Evolutionary conservation across 2,797 vertebrate genomes (phyloP).

Genomic region (Allobates femoralis): DNA sequence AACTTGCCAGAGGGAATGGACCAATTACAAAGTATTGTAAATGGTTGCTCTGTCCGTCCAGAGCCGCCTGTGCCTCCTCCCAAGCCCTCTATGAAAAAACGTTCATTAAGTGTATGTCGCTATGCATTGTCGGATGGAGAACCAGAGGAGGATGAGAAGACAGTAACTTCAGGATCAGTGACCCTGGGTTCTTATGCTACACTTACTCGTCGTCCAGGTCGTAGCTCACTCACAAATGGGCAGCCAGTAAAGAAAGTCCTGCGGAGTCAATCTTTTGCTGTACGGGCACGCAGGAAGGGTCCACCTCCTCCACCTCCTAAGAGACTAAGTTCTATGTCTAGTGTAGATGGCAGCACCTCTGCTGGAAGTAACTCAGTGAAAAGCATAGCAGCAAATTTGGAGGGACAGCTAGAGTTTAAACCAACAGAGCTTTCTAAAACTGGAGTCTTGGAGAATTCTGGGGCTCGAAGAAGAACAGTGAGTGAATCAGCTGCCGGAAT

Average conservation of each 20-base stretch:
- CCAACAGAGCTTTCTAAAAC: constrained; percentile 6
- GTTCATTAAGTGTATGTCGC: constrained; percentile 85
- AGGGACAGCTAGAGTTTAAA: constrained; percentile 63
- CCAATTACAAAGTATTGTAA: constrained; percentile 66
- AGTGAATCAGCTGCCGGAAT: constrained; percentile 78
- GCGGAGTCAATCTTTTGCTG: constrained; percentile 91
- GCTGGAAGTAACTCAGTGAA: constrained; percentile 70
- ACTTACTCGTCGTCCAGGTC: constrained; percentile 83
- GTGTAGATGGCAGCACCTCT: constrained; percentile 22
- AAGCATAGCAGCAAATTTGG: constrained; percentile 75
- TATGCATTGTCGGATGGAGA: constrained; percentile 89
- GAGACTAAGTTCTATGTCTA: constrained; percentile 89
- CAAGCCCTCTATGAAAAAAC: constrained; percentile 76
- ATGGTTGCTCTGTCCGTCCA: constrained; percentile 43
- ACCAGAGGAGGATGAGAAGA: constrained; percentile 79
- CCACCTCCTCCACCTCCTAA: constrained; percentile 90
- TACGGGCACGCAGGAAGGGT: constrained; percentile 87
- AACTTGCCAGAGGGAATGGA: constrained; percentile 88
- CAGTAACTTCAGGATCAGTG: constrained; percentile 62
- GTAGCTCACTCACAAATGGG: constrained; percentile 74
- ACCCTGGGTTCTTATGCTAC: constrained; percentile 88
- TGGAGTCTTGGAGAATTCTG: constrained; percentile 67
- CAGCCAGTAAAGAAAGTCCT: constrained; percentile 76
- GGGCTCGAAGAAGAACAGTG: constrained; percentile 77
- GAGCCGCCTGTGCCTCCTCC: constrained; percentile 39